phyloP scores from a whole-genome alignment of 2,888 invertebrate genomes.

The Linnaemya vulpina region DNA sequence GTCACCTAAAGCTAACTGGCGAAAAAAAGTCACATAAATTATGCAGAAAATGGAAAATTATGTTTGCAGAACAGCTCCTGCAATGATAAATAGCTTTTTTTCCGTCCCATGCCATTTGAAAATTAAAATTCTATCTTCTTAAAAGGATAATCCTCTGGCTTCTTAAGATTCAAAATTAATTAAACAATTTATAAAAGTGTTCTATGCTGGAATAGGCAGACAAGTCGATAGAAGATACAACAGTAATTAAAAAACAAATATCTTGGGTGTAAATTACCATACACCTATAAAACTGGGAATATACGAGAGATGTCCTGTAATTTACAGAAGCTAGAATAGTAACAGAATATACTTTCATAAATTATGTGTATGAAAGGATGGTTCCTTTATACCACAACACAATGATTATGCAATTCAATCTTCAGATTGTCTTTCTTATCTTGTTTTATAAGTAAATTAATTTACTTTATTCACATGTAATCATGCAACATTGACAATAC shows the following conservation, averaged over 20 bases:
- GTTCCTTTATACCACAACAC: no score
- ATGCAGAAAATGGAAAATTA: slow-evolving; percentile 53
- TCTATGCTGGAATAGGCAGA: neutral
- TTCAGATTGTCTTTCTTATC: no score
- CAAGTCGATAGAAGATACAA: neutral
- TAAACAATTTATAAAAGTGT: neutral
- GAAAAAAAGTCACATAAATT: slow-evolving; percentile 59
- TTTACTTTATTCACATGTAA: no score
- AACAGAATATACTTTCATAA: no score
- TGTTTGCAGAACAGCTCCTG: slow-evolving; percentile 5
- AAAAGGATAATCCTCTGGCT: neutral
- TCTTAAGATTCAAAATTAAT: slow-evolving; percentile 13
- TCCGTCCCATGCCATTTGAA: neutral
- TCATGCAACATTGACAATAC: neutral
- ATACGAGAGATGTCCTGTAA: neutral
- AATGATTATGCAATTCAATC: no score
- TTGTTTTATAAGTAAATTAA: no score
- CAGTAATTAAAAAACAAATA: slow-evolving; percentile 19
- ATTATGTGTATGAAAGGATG: no score
- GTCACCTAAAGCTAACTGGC: slow-evolving; percentile 49
- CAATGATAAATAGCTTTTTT: neutral
- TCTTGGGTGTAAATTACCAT: slow-evolving; percentile 24
- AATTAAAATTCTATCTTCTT: neutral
- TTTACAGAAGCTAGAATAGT: neutral
- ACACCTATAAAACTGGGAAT: neutral